Evolutionary conservation across 2,888 invertebrate genomes (phyloP), one percentile per base, ranked within the genome.

Genomic region (Dryobotodes eremita): DNA sequence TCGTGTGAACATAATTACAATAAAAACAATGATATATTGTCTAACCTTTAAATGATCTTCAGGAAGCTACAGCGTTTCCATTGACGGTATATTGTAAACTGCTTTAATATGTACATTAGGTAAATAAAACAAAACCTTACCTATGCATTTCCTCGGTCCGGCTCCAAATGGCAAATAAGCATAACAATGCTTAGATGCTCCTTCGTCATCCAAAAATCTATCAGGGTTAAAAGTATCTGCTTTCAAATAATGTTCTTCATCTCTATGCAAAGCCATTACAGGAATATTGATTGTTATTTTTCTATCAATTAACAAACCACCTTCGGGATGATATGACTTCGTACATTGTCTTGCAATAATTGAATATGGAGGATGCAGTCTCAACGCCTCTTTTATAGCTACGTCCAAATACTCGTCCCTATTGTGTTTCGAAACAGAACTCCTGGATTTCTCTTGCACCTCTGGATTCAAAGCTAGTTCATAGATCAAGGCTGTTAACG

Each of bases 131-230:
- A 71, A 71, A 23, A 71, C 90, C 95, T 94, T 90, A 97, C 96
- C 96, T 83, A 95, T 90, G 86, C 96, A 97, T 92, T 95, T 96
- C 76, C 96, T 94, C 48, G 96, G 96, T 66, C 97, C 97, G 23
- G 93, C 94, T 59, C 97, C 96, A 86, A 96, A 97, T 10, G 97
- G 96, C 74, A 96, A 89, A 89, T 93, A 96, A 0, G 94, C 88
- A 79, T 92, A 94, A 70, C 92, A 91, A 79, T 93, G 92, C 42
- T 89, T 91, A 0, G 89, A 86, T 0, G 91, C 85, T 50, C 88
- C 90, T 65, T 93, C 92, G 42, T 90, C 92, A 74, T 92, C 89
- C 75, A 93, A 88, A 88, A 95, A 96, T 69, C 97, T 92, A n/a
- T 95, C 94, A 15, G 97, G 97, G 66, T 94, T 94, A 83, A 95